Evolutionary conservation across 2,797 vertebrate species (phyloP).

Genomic region (Artibeus jamaicensis): DNA sequence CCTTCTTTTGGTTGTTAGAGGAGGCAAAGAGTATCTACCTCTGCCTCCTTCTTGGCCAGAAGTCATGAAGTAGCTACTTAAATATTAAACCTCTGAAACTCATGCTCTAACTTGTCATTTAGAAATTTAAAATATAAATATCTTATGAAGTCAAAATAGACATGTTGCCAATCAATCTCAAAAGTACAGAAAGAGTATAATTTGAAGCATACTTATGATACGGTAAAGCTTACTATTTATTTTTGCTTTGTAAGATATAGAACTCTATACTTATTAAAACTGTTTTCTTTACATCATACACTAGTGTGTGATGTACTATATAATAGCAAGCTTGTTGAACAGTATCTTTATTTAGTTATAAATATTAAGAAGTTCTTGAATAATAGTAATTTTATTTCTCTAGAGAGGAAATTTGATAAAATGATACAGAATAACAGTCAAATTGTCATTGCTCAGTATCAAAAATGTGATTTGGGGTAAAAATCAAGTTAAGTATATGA

Average conservation of each 20-base stretch:
- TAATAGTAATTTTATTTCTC: background rate
- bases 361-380: background rate
- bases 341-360: background rate
- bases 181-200: background rate
- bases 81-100: background rate
- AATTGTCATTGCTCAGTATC: background rate
- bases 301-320: background rate
- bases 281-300: background rate
- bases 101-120: background rate
- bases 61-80: background rate
- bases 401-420: background rate
- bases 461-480: background rate
- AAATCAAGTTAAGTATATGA: background rate
- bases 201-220: background rate
- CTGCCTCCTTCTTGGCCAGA: too few species aligned
- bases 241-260: background rate
- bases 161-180: background rate
- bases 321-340: background rate
- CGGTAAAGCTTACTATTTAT: background rate
- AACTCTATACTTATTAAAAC: background rate
- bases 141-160: background rate
- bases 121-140: background rate
- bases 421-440: constrained; percentile 13
- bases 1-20: too few species aligned
- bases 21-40: too few species aligned